Evolutionary conservation across 2,888 invertebrate species (phyloP), one percentile per base, ranked within the genome.

Genomic region (Chloroclysta siterata): DNA sequence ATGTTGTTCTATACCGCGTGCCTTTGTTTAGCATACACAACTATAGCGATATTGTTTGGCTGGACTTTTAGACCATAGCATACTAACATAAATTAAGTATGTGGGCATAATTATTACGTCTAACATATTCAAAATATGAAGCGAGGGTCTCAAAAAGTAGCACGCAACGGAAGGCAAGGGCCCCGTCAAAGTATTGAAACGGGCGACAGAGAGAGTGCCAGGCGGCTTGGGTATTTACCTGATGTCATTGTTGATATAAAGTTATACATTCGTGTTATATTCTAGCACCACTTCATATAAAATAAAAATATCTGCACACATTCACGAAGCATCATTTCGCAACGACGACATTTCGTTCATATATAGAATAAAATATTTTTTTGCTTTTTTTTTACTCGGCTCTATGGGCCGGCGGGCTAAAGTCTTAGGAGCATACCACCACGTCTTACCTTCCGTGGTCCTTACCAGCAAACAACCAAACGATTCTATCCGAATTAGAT

Each of bases 1-100:
- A 44, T 53, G 53, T 60, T 60, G 15, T 54, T 51, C 13, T 13
- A 39, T 42, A 61, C 61, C 55, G 29, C 61, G 55, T 52, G 61
- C 46, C 55, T 61, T 61, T 51, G 44, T 55, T 17, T 46, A 42
- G 29, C 46, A 11, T 17, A 46, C 17, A 17, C 46, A 44, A 5
- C 10, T 11, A 10, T 17, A 11, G 46, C 46, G 17, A 46, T 46
- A 11, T 3, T 17, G 11, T 10, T 39, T 39, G 11, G 2, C 11
- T 39, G 36, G 33, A 39, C 11, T 8, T 39, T 11, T 39, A 39
- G 11, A 39, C 8, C 3, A 10, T 39, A 11, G 36, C 8, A 39
- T 8, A 39, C 11, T 33, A 6, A 33, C 5, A 33, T 33, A 33
- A 33, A 1, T 6, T 8, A 33, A 39, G 36, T 11, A 39, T 39